A percentile compares a stretch with the other conserved stretches of the same genome.
Evolutionary conservation across 2,797 vertebrate genomes (phyloP).

Genomic region (Peromyscus eremicus): DNA sequence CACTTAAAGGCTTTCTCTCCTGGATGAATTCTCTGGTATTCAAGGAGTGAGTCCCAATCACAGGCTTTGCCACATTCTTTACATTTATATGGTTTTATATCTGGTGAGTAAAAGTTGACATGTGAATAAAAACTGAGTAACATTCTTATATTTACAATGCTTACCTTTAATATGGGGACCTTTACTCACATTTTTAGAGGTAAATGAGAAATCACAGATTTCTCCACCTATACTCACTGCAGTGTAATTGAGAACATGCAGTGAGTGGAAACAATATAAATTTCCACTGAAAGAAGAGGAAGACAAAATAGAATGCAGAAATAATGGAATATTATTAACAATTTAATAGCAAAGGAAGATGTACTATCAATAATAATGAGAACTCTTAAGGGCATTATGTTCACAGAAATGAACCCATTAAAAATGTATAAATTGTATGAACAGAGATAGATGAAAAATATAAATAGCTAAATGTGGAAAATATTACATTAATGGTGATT

Average conservation of each 20-base stretch:
- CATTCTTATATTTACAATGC: background rate
- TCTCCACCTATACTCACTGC: background rate
- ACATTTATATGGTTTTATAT: conserved; percentile 30
- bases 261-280: background rate
- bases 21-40: background rate
- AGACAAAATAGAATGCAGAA: background rate
- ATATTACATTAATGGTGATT: background rate
- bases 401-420: background rate
- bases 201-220: background rate
- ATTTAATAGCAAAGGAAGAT: background rate
- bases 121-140: background rate
- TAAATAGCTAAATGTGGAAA: background rate
- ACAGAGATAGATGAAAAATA: background rate
- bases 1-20: background rate
- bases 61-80: conserved; percentile 36
- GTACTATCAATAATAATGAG: background rate
- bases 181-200: background rate
- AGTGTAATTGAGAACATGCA: background rate
- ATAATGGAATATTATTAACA: background rate
- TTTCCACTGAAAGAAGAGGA: background rate
- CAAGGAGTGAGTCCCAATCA: background rate
- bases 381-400: background rate
- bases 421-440: background rate
- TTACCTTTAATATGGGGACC: background rate
- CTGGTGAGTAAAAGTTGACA: background rate